These are phyloP conservation scores for Tethea ocularis DNA, from an alignment of 2,888 invertebrate species.

Conservation along the genomic window DNA sequence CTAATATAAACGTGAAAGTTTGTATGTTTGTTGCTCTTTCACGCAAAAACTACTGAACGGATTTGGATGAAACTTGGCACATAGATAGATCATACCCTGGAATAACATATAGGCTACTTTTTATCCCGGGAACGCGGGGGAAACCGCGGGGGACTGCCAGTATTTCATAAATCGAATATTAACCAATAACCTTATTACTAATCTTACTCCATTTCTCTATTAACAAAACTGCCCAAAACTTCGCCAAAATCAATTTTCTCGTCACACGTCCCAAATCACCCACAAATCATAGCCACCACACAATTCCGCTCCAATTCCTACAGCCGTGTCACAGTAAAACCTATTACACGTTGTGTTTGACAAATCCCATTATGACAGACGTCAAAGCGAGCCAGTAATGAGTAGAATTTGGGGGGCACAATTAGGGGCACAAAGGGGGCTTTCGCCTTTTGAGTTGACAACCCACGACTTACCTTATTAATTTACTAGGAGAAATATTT, in stretches of 20 bases:
- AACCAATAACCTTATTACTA: too few species aligned
- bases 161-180: too few species aligned
- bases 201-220: too few species aligned
- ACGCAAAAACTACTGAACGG: too few species aligned
- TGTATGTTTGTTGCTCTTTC: too few species aligned
- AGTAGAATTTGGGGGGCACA: conserved; percentile 11
- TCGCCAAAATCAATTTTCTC: conserved; percentile 6
- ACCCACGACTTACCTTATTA: neutral
- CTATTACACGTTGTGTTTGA: conserved; percentile 36
- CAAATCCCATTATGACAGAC: conserved; percentile 50
- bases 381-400: conserved; percentile 15
- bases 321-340: conserved; percentile 40
- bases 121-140: too few species aligned
- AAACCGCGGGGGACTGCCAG: too few species aligned
- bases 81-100: too few species aligned
- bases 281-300: conserved; percentile 24
- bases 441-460: neutral
- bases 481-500: neutral
- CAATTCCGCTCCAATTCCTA: conserved; percentile 49
- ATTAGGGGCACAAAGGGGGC: neutral
- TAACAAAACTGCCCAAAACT: too few species aligned
- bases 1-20: too few species aligned
- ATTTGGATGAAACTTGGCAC: too few species aligned
- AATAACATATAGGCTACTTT: too few species aligned
- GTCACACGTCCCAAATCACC: neutral